phyloP scores from a whole-genome alignment of 1,140 invertebrate species.

The Cherax quadricarinatus region DNA sequence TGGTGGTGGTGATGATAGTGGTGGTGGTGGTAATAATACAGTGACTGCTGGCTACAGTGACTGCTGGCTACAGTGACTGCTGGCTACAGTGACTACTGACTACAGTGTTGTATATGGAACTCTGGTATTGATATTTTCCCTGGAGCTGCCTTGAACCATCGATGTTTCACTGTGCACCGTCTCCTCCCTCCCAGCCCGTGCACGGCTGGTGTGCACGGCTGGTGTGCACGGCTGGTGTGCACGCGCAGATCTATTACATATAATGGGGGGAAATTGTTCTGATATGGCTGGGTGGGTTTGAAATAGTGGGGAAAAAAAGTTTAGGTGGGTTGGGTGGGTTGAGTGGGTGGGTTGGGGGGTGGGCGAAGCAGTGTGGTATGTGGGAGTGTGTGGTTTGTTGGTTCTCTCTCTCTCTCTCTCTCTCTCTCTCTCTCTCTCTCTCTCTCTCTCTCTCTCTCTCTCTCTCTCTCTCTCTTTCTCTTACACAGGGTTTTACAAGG shows the following conservation, averaged over 20 bases:
- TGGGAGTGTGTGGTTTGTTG: no score
- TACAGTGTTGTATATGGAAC: conserved; percentile 25
- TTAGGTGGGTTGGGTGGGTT: neutral
- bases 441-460: no score
- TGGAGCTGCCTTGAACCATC: no score
- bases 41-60: neutral
- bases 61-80: neutral
- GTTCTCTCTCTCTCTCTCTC: no score
- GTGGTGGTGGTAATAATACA: neutral
- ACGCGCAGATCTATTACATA: neutral
- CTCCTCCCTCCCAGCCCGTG: neutral
- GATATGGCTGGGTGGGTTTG: neutral
- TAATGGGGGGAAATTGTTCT: neutral
- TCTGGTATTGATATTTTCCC: conserved; percentile 23
- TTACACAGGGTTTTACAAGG: no score
- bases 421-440: no score
- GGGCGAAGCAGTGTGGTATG: no score
- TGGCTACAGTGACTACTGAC: neutral
- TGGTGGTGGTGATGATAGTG: no score
- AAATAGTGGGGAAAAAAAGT: neutral
- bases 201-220: neutral
- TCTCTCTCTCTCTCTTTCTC: no score
- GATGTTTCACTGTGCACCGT: neutral
- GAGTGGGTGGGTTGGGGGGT: no score
- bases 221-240: neutral